A percentile compares a stretch with the other conserved stretches of the same genome.
Conservation (phyloP, 2,888 invertebrate species). For the Pseudoips prasinana region DNA sequence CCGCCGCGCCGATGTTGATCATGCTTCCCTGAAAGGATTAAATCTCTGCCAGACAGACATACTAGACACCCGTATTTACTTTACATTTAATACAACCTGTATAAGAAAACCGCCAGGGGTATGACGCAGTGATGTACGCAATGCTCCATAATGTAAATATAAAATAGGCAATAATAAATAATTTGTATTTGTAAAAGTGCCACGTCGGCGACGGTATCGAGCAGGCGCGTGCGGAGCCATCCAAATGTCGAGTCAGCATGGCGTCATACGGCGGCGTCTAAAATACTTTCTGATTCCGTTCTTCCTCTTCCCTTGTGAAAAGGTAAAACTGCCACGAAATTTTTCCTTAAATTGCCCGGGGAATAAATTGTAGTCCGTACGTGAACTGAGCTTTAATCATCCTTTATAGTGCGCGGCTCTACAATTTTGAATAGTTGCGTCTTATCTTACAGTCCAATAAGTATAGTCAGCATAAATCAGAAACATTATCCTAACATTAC, state of each 20-base stretch:
- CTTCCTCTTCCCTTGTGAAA: constrained; percentile 57
- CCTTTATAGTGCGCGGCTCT: constrained; percentile 40
- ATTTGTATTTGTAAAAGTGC: constrained; percentile 39
- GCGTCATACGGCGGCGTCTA: constrained; percentile 55
- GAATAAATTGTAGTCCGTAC: constrained; percentile 68
- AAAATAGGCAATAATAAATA: constrained; percentile 26
- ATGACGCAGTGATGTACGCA: too few species aligned
- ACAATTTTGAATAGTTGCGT: constrained; percentile 43
- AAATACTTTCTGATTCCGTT: constrained; percentile 57
- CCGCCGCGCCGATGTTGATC: constrained; percentile 4
- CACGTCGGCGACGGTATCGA: constrained; percentile 37
- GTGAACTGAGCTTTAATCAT: constrained; percentile 57
- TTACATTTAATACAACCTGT: too few species aligned
- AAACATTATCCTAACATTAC: too few species aligned
- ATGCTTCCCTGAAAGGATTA: constrained; percentile 24
- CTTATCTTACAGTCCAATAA: constrained; percentile 29
- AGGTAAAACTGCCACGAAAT: constrained; percentile 64
- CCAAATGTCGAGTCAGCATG: constrained; percentile 56
- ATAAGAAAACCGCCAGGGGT: too few species aligned
- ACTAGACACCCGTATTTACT: not conserved
- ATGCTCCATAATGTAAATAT: constrained; percentile 1
- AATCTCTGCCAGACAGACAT: constrained; percentile 14
- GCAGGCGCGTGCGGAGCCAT: constrained; percentile 39
- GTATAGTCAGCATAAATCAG: constrained; percentile 12
- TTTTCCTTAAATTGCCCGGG: constrained; percentile 63